Evolutionary conservation across 2,797 vertebrate genomes (phyloP), one percentile per base, ranked within the genome.

Genomic region (Erethizon dorsatum): DNA sequence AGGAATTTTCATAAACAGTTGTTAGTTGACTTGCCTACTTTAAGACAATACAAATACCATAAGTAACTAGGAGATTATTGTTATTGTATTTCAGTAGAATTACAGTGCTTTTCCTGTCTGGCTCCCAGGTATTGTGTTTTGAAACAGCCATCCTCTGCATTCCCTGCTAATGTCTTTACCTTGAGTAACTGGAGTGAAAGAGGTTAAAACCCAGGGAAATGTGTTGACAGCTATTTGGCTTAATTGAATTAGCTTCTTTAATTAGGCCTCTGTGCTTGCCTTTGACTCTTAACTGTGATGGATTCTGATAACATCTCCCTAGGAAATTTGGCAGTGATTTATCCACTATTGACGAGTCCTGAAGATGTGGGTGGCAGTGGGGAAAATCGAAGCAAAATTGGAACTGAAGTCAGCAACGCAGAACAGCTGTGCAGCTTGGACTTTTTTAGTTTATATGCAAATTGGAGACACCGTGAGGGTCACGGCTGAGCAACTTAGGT

Each of bases 231-330:
- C 91, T 96, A 1, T 61, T 97, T 92, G 84, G 59, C 69, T 90
- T 98, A 96, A 98, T 98, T 97, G 92, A 94, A 89, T 95, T 96
- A 65, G 37, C 31, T 20, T 96, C 56, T 90, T 90, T 97, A 97
- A 94, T 97, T 96, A 84, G 82, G 89, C 22, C 41, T 96, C 73
- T 95, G 89, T 6, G 24, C 96, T 96, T 98, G 95, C 14, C 88
- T 97, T 95, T 96, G 86, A 85, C 94, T 75, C 93, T 97, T 94
- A 85, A 65, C 88, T 78, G 13, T 26, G 1, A 93, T 96, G 94
- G 84, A 91, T 95, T 96, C 78, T 83, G 73, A 77, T 87, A 94
- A 85, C 71, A 67, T 91, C 57, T 97, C 88, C 90, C 33, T 88
- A 88, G 95, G 85, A 94, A 95, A 97, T 65, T 61, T 96, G 77